phyloP scores from a whole-genome alignment of 2,888 invertebrate genomes.

The Sarcophaga carnaria region DNA sequence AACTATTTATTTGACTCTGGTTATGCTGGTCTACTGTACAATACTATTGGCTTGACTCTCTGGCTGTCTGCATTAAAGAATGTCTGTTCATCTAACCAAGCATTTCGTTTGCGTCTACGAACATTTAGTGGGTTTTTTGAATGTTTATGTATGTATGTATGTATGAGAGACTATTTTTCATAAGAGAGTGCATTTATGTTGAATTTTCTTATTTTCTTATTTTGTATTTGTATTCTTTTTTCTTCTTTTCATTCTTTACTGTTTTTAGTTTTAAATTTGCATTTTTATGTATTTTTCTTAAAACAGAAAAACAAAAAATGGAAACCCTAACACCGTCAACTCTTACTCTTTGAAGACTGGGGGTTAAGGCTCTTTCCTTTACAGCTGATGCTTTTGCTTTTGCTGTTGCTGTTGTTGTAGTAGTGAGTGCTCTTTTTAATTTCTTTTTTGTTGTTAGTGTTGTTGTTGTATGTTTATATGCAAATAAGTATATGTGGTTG shows the following conservation, averaged over 20 bases:
- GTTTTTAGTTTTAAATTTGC: conserved; percentile 47
- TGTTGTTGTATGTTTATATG: conserved; percentile 2
- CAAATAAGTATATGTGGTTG: not conserved
- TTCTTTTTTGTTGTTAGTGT: conserved; percentile 11
- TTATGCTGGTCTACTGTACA: not conserved
- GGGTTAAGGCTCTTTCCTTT: conserved; percentile 16
- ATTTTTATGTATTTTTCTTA: conserved; percentile 37
- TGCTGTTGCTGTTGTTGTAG: conserved; percentile 16
- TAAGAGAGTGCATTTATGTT: conserved; percentile 1
- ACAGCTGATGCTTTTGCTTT: conserved; percentile 19
- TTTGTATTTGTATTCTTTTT: not conserved
- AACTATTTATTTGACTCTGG: not conserved
- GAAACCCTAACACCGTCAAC: not conserved
- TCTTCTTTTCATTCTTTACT: not conserved
- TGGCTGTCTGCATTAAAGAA: not conserved
- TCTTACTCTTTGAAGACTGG: conserved; percentile 35
- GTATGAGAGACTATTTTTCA: not conserved
- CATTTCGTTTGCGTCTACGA: not conserved
- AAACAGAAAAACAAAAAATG: not conserved
- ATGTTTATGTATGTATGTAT: not conserved
- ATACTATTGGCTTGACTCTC: not conserved
- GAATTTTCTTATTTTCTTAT: not conserved
- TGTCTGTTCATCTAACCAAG: not conserved
- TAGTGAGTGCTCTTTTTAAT: not conserved
- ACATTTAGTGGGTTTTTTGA: not conserved